Conservation (phyloP, 2,797 vertebrate genomes). For the Anniella stebbinsi region DNA sequence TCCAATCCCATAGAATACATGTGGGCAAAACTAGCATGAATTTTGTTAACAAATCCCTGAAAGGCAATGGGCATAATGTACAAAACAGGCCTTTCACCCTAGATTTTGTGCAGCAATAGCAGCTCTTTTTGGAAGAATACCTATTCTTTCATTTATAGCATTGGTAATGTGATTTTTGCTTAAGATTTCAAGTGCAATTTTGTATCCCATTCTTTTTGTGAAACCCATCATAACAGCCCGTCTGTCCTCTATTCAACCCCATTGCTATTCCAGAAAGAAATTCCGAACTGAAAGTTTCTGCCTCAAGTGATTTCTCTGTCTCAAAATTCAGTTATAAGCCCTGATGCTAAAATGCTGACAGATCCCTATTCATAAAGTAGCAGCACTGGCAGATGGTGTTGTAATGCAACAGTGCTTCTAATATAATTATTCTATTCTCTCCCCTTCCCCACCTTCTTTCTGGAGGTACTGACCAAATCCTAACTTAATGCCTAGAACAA, state of each 20-base stretch:
- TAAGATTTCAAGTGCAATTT: background rate
- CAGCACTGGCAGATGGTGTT: slow-evolving; percentile 7
- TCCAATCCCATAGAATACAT: background rate
- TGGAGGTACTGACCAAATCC: slow-evolving; percentile 8
- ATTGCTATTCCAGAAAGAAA: slow-evolving; percentile 2
- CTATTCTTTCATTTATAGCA: too few species aligned
- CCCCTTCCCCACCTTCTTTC: background rate
- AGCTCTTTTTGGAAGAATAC: background rate
- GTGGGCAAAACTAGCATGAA: background rate
- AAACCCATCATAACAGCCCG: background rate
- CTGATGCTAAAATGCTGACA: slow-evolving; percentile 6
- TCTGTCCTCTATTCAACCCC: background rate
- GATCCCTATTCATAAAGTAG: slow-evolving; percentile 8
- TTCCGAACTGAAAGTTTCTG: background rate
- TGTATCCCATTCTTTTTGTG: background rate
- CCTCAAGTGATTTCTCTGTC: background rate
- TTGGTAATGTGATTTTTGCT: background rate
- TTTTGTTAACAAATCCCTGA: background rate
- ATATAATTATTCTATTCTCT: background rate
- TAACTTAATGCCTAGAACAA: background rate
- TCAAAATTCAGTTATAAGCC: background rate
- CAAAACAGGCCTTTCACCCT: background rate
- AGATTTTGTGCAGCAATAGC: background rate
- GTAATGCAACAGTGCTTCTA: slow-evolving; percentile 22
- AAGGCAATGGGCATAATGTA: background rate